phyloP scores from a whole-genome alignment of 1,140 invertebrate genomes.

The Tetramorium alpestre region DNA sequence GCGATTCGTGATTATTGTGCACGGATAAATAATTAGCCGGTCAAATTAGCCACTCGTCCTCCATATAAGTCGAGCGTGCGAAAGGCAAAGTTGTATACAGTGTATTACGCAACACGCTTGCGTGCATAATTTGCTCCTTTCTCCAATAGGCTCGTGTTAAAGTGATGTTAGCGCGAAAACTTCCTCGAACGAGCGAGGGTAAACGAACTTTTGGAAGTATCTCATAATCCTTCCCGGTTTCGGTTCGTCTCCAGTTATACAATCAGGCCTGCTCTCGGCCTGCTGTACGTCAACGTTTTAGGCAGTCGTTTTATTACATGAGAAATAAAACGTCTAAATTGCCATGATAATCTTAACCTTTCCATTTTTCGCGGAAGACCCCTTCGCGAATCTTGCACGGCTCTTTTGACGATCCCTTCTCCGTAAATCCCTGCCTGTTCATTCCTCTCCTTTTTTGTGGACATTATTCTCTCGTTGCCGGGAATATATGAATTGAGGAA shows the following conservation, averaged over 20 bases:
- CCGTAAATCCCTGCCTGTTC: conserved; percentile 55
- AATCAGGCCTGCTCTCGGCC: too few species aligned
- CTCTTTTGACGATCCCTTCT: conserved; percentile 12
- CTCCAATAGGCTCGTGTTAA: not conserved
- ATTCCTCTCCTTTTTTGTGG: not conserved
- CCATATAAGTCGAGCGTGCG: not conserved
- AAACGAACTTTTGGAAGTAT: conserved; percentile 41
- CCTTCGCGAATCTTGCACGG: not conserved
- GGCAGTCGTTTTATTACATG: conserved; percentile 45
- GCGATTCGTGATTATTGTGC: conserved; percentile 3
- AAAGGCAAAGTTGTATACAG: not conserved
- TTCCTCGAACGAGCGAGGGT: not conserved
- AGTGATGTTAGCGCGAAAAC: not conserved
- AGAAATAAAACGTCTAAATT: conserved; percentile 53
- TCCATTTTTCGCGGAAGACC: conserved; percentile 49
- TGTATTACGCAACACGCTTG: not conserved
- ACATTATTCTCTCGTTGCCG: conserved; percentile 22
- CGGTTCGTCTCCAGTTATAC: conserved; percentile 7
- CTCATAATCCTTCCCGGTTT: not conserved
- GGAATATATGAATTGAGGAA: conserved; percentile 57
- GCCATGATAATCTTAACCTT: conserved; percentile 58
- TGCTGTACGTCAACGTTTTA: not conserved
- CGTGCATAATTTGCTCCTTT: not conserved
- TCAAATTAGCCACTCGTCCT: not conserved
- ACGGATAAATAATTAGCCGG: conserved; percentile 32